These are phyloP conservation scores for Trichogramma dendrolimi DNA, from an alignment of 2,888 invertebrate species.

Conservation along the genomic window DNA sequence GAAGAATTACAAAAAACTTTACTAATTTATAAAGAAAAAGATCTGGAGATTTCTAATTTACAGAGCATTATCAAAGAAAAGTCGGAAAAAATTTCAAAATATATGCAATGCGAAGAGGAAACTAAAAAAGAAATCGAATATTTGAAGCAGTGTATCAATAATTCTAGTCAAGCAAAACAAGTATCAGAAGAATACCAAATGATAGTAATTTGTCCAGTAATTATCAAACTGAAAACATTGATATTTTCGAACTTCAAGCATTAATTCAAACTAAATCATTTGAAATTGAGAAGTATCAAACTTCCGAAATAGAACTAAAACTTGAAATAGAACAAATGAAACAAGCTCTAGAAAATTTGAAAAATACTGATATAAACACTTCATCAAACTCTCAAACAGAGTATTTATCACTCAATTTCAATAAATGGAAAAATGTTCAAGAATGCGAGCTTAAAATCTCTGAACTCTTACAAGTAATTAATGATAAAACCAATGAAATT, in stretches of 20 bases:
- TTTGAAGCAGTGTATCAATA: not conserved
- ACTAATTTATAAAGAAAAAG: not conserved
- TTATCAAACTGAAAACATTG: not conserved
- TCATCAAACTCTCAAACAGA: not conserved
- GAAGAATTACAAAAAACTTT: constrained; percentile 17
- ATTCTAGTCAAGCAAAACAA: not conserved
- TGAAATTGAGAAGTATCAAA: not conserved
- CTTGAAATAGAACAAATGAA: not conserved
- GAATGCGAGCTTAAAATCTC: not conserved
- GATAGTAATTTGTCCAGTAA: not conserved
- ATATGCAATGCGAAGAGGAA: not conserved
- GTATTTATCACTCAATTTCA: not conserved
- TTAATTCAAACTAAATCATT: not conserved
- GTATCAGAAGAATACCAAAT: not conserved
- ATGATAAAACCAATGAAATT: not conserved
- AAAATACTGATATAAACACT: not conserved
- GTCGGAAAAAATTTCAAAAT: not conserved
- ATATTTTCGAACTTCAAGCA: not conserved
- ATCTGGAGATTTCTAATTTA: not conserved
- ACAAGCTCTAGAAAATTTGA: not conserved
- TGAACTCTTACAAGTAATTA: not conserved
- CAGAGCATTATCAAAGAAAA: not conserved
- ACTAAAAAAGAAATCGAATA: not conserved
- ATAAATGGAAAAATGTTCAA: not conserved
- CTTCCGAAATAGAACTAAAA: not conserved